Evolutionary conservation across 1,140 invertebrate genomes (phyloP).

Genomic region (Tetranychus cinnabarinus): DNA sequence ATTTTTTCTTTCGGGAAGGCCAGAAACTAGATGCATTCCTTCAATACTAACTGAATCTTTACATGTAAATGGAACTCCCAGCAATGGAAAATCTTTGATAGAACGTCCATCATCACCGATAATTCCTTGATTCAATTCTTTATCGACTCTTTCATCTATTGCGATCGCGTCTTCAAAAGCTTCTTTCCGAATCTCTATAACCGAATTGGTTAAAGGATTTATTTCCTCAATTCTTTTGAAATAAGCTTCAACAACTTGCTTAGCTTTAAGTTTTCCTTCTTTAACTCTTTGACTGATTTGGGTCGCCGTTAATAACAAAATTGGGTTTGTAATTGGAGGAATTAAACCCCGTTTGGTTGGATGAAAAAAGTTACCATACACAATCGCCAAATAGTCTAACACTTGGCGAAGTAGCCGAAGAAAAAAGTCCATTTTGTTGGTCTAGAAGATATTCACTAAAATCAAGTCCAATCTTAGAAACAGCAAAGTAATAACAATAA

Average conservation of each 20-base stretch:
- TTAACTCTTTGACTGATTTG: background rate
- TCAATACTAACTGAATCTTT: constrained; percentile 12
- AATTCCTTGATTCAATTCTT: background rate
- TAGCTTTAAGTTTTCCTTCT: constrained; percentile 10
- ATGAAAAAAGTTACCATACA: background rate
- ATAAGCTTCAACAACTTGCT: constrained; percentile 24
- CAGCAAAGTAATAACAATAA: too few species aligned
- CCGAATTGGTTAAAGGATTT: constrained; percentile 52
- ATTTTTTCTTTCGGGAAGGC: constrained; percentile 21
- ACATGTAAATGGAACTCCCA: constrained; percentile 11
- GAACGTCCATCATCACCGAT: constrained; percentile 24
- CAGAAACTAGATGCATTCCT: constrained; percentile 4
- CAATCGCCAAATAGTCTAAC: background rate
- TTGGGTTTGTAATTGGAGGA: background rate
- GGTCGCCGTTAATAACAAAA: background rate
- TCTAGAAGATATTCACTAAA: too few species aligned
- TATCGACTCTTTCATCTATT: constrained; percentile 37
- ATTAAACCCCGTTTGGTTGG: background rate
- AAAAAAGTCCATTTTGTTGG: background rate
- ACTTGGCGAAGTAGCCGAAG: background rate
- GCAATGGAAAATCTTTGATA: background rate
- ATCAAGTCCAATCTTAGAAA: too few species aligned
- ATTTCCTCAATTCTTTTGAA: constrained; percentile 50
- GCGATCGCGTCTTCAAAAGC: constrained; percentile 44
- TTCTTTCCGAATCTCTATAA: constrained; percentile 49